phyloP scores from a whole-genome alignment of 2,797 vertebrate genomes.

The Cetoscarus ocellatus region DNA sequence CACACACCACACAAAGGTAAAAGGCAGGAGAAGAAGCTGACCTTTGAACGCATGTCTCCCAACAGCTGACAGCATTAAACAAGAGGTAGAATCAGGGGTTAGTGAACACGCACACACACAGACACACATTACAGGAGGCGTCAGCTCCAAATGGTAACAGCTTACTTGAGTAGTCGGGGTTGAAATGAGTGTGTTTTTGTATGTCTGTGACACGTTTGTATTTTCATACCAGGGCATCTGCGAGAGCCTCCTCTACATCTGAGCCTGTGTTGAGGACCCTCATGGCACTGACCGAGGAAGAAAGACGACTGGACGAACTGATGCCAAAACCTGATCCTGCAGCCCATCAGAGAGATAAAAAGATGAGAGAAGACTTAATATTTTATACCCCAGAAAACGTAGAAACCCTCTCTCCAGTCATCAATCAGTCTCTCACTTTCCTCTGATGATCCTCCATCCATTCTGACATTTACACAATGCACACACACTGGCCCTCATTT shows the following conservation, averaged over 20 bases:
- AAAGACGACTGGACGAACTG: constrained; percentile 93
- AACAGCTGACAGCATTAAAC: constrained; percentile 97
- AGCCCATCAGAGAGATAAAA: constrained; percentile 10
- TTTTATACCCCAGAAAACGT: background rate
- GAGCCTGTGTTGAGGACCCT: constrained; percentile 96
- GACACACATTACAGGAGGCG: constrained; percentile 33
- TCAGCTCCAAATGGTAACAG: constrained; percentile 34
- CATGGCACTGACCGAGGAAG: constrained; percentile 97
- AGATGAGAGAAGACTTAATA: constrained; percentile 11
- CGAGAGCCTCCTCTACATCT: constrained; percentile 96
- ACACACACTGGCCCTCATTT: background rate
- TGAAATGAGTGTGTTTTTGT: background rate
- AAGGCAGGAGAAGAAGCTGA: constrained; percentile 80
- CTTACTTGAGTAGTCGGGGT: constrained; percentile 15
- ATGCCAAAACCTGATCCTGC: constrained; percentile 91
- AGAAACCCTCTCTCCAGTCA: constrained; percentile 12
- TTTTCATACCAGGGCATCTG: constrained; percentile 92
- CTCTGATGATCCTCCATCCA: constrained; percentile 8
- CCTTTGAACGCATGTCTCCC: constrained; percentile 99
- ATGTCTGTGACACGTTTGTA: background rate
- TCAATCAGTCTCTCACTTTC: constrained; percentile 1
- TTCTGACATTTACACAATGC: constrained; percentile 17
- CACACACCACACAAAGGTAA: constrained; percentile 49
- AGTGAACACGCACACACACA: constrained; percentile 62
- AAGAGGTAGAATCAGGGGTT: constrained; percentile 77